These are phyloP conservation scores for Laticauda colubrina DNA, from an alignment of 2,113 vertebrate species.

Conservation along the genomic window DNA sequence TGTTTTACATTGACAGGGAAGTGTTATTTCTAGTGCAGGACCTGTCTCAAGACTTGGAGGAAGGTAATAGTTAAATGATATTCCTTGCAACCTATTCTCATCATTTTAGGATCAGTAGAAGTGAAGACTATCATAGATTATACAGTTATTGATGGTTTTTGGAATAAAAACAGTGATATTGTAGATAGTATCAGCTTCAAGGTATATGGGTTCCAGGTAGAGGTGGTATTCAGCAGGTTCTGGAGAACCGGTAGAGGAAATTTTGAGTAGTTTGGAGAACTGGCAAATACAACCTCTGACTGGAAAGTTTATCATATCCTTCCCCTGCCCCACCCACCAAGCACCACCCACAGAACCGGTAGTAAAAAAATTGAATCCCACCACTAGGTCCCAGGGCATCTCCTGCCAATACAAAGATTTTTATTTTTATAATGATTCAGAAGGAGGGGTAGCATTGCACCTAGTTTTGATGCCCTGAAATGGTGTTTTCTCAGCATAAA, in stretches of 20 bases:
- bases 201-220: not conserved
- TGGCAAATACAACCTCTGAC: no score
- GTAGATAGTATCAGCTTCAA: not conserved
- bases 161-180: not conserved
- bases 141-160: not conserved
- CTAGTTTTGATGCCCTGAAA: not conserved
- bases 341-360: no score
- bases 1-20: not conserved
- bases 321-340: no score
- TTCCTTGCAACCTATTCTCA: not conserved
- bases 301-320: no score
- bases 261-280: no score
- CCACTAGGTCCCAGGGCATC: not conserved
- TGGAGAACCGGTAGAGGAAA: no score
- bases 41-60: not conserved
- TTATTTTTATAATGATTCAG: not conserved
- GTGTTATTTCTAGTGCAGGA: not conserved
- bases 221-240: no score
- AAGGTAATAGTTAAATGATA: not conserved
- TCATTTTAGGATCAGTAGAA: not conserved
- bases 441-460: not conserved
- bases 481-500: not conserved
- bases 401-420: not conserved
- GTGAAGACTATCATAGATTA: not conserved
- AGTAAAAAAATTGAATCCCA: no score